These are phyloP conservation scores for Orthosia cruda DNA, from an alignment of 2,888 invertebrate species.

Conservation along the genomic window DNA sequence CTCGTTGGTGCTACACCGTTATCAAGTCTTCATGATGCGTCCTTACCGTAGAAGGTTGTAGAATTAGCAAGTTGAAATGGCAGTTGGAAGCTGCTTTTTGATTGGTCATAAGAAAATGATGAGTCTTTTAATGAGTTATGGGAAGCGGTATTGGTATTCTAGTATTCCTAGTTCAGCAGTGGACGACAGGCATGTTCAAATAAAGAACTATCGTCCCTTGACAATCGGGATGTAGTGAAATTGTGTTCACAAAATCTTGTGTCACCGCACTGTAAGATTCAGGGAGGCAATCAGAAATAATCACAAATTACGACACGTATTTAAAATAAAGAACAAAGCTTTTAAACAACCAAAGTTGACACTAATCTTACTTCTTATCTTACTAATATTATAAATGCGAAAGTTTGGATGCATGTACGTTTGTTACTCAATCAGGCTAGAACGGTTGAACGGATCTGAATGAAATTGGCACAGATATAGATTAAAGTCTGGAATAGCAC, in stretches of 20 bases:
- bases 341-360: not conserved
- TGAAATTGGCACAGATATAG: too few species aligned
- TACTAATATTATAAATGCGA: too few species aligned
- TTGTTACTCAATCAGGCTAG: too few species aligned
- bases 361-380: too few species aligned
- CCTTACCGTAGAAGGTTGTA: conserved; percentile 49
- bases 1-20: conserved; percentile 22
- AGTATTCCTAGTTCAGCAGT: not conserved
- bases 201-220: too few species aligned
- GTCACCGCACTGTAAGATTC: too few species aligned
- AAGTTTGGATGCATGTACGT: too few species aligned
- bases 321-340: not conserved
- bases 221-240: too few species aligned
- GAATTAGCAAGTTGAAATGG: conserved; percentile 52
- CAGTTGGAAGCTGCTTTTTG: conserved; percentile 8
- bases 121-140: not conserved
- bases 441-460: too few species aligned
- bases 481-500: too few species aligned
- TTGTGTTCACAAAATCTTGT: too few species aligned
- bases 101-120: conserved; percentile 27
- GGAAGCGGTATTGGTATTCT: not conserved
- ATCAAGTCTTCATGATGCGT: not conserved
- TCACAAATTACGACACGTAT: not conserved
- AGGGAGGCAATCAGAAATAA: not conserved
- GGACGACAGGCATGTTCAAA: not conserved